A percentile compares a stretch with the other conserved stretches of the same genome.
phyloP scores from a whole-genome alignment of 1,140 invertebrate species.

The Eupristina koningsbergeri region DNA sequence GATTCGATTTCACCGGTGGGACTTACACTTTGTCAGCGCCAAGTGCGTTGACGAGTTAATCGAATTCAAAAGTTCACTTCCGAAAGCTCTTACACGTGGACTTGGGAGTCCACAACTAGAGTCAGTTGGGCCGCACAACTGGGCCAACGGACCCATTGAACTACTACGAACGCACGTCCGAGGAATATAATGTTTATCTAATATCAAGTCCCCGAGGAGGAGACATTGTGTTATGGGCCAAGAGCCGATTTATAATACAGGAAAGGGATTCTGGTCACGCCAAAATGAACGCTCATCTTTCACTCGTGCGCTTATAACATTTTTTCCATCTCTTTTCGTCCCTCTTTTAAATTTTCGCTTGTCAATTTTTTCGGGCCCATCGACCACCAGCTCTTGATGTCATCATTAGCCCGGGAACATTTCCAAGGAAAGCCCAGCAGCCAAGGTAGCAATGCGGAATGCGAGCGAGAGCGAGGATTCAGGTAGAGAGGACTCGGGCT shows the following conservation, averaged over 20 bases:
- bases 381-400: slow-evolving; percentile 44
- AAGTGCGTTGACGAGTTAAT: not conserved
- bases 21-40: too few species aligned
- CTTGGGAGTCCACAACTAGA: not conserved
- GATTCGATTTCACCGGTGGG: not conserved
- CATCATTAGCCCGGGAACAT: slow-evolving; percentile 34
- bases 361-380: slow-evolving; percentile 9
- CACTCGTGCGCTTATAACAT: not conserved
- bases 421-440: not conserved
- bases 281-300: slow-evolving; percentile 34
- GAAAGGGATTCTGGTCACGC: slow-evolving; percentile 47
- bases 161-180: slow-evolving; percentile 14
- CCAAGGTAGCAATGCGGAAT: not conserved
- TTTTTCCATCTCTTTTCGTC: not conserved
- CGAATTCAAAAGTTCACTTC: slow-evolving; percentile 33
- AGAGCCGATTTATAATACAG: slow-evolving; percentile 36
- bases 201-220: not conserved
- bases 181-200: slow-evolving; percentile 37
- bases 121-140: not conserved
- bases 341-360: slow-evolving; percentile 28
- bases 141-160: slow-evolving; percentile 24
- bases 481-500: slow-evolving; percentile 18
- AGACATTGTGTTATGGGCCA: not conserved
- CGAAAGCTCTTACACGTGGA: slow-evolving; percentile 35
- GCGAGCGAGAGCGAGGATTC: not conserved